Base-by-base conservation (phyloP, 1,140 invertebrate species). In the Bactericera cockerelli region DNA sequence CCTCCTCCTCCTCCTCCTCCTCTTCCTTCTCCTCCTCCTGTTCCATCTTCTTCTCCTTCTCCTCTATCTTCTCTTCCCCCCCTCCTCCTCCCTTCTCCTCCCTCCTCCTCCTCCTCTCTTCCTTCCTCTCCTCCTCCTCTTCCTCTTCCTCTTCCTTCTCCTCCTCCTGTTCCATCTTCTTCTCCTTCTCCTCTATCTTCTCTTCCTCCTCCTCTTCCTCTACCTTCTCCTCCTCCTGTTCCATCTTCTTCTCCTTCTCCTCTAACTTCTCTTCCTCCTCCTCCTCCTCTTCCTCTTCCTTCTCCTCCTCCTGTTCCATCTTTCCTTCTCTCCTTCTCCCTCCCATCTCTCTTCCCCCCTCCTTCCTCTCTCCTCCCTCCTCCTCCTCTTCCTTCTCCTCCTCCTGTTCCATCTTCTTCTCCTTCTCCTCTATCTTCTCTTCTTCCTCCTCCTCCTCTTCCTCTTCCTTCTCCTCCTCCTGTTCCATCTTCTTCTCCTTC, bases 231-330 rank as follows among this genome's bases (percentile, higher is more conserved):
- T 56, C 24, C 55, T 56, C 24, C 24, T 25, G 22, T 26, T 56
- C 24, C 24, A 6, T 56, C 55, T 25, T 56, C 55, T 56, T 25
- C 24, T 25, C 28, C 55, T 8, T 56, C 55, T 56, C 24, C n/a
- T n/a, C n/a, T n/a, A n/a, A n/a, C n/a, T n/a, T n/a, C n/a, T n/a
- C n/a, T n/a, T n/a, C n/a, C n/a, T 24, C 24, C 28, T 26, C 24
- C 8, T 24, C 24, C 8, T 8, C 28, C 10, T 36, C 24, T 8
- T 24, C 24, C 28, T 26, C 28, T 25, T 24, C 24, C 28, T 26
- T 25, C 28, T 26, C 28, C 10, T 36, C 10, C n/a, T n/a, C n/a
- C n/a, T n/a, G n/a, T n/a, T n/a, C n/a, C n/a, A n/a, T n/a, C n/a
- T n/a, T n/a, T n/a, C 8, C 24, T 24, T 25, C 24, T 36, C 10